These are phyloP conservation scores for Ptilodon capucinus DNA, from an alignment of 2,888 invertebrate species.

Conservation along the genomic window DNA sequence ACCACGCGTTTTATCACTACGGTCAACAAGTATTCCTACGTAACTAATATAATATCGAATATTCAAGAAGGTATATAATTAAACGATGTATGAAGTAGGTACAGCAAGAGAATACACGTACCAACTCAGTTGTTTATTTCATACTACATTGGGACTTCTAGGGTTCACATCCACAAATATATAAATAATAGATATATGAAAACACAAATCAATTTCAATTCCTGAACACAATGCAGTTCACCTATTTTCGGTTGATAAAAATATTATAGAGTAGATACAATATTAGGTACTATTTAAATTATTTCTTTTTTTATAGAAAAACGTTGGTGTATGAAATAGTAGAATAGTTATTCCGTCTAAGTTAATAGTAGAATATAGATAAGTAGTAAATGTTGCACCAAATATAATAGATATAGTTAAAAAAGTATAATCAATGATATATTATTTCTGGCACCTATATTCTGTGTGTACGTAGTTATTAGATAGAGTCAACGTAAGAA, in stretches of 20 bases:
- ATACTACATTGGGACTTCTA: conserved; percentile 1
- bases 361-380: conserved; percentile 18
- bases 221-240: background rate
- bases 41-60: too few species aligned
- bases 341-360: conserved; percentile 27
- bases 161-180: conserved; percentile 28
- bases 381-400: conserved; percentile 39
- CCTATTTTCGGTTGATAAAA: background rate
- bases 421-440: conserved; percentile 20
- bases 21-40: too few species aligned
- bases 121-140: conserved; percentile 7
- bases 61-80: conserved; percentile 10
- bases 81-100: conserved; percentile 10
- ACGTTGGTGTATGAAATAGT: conserved; percentile 22
- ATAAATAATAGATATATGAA: conserved; percentile 14
- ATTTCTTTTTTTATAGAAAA: conserved; percentile 17
- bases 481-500: conserved; percentile 1
- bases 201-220: conserved; percentile 8
- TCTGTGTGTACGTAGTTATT: conserved; percentile 27
- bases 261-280: too few species aligned
- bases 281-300: too few species aligned
- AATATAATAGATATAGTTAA: conserved; percentile 12
- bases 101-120: conserved; percentile 10
- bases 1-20: background rate
- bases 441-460: conserved; percentile 34